Conservation (phyloP, 2,113 vertebrate genomes). For the Ceuthmochares aereus region DNA sequence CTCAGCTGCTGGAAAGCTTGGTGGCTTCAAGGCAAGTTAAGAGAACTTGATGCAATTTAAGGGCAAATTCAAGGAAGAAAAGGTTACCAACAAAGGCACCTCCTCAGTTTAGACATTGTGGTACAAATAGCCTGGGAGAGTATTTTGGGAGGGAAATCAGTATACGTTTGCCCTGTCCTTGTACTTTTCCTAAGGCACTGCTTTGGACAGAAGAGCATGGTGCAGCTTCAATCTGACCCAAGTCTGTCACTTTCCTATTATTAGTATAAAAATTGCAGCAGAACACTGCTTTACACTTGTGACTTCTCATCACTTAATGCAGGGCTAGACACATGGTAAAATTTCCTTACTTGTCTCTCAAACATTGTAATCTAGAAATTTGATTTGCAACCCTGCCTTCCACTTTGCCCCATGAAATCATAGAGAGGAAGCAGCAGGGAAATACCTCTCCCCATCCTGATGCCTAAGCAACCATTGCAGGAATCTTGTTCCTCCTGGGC, state of each 20-base stretch:
- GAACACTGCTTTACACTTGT: not conserved
- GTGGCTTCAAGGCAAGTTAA: not conserved
- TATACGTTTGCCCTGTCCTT: not conserved
- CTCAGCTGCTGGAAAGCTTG: not conserved
- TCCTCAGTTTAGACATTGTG: not conserved
- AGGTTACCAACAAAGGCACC: not conserved
- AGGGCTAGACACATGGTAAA: not conserved
- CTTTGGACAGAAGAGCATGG: not conserved
- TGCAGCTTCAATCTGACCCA: not conserved
- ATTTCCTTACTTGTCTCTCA: not conserved
- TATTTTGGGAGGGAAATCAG: not conserved
- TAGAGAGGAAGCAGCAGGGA: not conserved
- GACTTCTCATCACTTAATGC: not conserved
- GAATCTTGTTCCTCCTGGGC: rapidly evolving
- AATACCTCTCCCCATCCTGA: not conserved
- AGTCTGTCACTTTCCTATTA: not conserved
- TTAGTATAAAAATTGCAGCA: slow-evolving; percentile 23
- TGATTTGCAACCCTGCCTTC: not conserved
- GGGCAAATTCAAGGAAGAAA: not conserved
- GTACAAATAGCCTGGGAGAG: not conserved
- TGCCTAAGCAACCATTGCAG: not conserved
- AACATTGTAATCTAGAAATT: not conserved
- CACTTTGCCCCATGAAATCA: not conserved
- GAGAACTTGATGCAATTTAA: not conserved
- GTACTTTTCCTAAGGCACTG: not conserved